phyloP scores from a whole-genome alignment of 2,113 vertebrate genomes.

The Ceyx melanurus region DNA sequence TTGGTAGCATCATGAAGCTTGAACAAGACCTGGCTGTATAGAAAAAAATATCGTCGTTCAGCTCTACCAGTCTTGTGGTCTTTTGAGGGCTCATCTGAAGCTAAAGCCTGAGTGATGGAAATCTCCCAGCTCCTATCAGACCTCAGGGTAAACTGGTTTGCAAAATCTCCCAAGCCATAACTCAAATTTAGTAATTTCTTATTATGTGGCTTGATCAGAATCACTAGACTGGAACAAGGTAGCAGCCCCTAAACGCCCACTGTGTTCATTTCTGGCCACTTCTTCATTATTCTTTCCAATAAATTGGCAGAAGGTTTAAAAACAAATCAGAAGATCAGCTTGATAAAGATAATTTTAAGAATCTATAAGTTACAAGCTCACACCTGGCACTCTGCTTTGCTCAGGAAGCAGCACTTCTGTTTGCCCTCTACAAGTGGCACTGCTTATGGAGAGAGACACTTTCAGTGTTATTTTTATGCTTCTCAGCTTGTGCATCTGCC shows the following conservation, averaged over 20 bases:
- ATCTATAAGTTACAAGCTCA: neutral
- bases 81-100: neutral
- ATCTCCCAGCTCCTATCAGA: neutral
- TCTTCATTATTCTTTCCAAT: neutral
- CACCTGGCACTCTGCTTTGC: slow-evolving; percentile 24
- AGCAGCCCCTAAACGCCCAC: neutral
- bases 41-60: neutral
- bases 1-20: neutral
- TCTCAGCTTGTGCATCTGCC: neutral
- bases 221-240: neutral
- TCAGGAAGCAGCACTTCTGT: slow-evolving; percentile 1
- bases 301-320: neutral
- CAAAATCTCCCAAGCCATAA: neutral
- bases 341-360: neutral
- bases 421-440: neutral
- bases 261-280: neutral
- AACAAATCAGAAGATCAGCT: neutral
- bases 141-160: neutral
- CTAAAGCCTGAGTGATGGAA: neutral
- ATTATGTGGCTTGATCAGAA: neutral
- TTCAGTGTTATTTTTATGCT: slow-evolving; percentile 17
- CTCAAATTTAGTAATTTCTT: neutral
- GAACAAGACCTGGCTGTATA: neutral
- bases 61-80: neutral
- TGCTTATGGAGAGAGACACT: neutral